Evolutionary conservation across 2,797 vertebrate species (phyloP).

Genomic region (Synaphobranchus kaupii): DNA sequence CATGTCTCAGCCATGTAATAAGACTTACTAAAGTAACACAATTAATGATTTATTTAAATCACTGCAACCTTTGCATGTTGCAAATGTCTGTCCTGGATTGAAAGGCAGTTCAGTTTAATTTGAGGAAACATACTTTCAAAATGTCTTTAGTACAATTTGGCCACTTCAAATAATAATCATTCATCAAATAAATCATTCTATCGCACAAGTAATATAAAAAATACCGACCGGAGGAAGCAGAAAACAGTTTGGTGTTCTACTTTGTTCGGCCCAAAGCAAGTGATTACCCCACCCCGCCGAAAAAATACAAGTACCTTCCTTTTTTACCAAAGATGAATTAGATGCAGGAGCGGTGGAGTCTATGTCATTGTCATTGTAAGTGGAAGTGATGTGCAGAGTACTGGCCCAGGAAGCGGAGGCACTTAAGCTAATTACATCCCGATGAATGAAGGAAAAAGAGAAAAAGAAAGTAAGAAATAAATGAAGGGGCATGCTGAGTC

Average conservation of each 20-base stretch:
- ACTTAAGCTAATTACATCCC: constrained; percentile 41
- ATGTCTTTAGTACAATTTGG: background rate
- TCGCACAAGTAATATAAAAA: background rate
- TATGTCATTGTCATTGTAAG: constrained; percentile 30
- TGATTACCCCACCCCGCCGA: background rate
- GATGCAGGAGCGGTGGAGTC: background rate
- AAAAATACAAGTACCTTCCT: constrained; percentile 27
- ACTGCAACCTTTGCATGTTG: background rate
- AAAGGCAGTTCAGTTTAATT: background rate
- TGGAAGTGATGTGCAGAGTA: constrained; percentile 12
- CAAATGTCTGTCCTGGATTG: background rate
- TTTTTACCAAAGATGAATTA: constrained; percentile 23
- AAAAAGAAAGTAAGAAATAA: background rate
- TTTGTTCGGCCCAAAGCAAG: background rate
- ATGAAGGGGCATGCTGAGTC: background rate
- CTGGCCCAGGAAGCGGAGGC: constrained; percentile 18
- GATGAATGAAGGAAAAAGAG: background rate
- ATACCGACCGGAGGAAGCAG: background rate
- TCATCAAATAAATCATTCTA: background rate
- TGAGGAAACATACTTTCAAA: background rate
- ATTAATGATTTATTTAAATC: background rate
- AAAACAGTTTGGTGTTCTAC: background rate
- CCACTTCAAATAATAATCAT: background rate
- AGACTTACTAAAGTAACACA: background rate
- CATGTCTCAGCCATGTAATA: background rate